phyloP scores from a whole-genome alignment of 1,140 invertebrate genomes.

The Drosophila nannoptera region DNA sequence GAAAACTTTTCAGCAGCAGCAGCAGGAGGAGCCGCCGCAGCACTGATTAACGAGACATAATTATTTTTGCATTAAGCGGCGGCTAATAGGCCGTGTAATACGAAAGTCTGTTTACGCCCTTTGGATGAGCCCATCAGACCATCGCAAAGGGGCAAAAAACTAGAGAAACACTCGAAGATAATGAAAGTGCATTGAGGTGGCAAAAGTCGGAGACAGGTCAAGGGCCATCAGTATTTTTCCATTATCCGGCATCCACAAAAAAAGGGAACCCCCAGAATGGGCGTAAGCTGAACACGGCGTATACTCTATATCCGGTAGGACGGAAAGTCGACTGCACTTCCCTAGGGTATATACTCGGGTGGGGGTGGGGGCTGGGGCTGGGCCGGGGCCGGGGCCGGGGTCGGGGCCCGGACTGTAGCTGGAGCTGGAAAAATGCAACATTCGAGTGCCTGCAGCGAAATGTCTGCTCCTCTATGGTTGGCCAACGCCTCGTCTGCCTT shows the following conservation, averaged over 20 bases:
- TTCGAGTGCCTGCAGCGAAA: conserved; percentile 63
- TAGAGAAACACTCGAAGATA: conserved; percentile 60
- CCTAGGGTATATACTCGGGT: conserved; percentile 31
- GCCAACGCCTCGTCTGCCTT: conserved; percentile 22
- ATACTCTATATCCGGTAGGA: no score
- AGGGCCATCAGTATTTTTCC: conserved; percentile 62
- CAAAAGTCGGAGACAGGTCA: conserved; percentile 63
- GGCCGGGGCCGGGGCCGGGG: conserved; percentile 14
- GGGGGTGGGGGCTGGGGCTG: conserved; percentile 8
- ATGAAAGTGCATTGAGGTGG: conserved; percentile 74
- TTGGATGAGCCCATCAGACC: conserved; percentile 68
- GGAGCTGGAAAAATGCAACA: conserved; percentile 64
- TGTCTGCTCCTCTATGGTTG: conserved; percentile 65
- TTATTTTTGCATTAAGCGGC: conserved; percentile 73
- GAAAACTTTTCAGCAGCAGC: no score
- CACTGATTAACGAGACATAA: conserved; percentile 73
- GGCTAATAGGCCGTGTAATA: conserved; percentile 73
- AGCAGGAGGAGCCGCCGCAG: no score
- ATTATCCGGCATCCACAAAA: conserved; percentile 56
- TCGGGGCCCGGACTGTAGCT: conserved; percentile 5
- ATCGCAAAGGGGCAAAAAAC: conserved; percentile 18
- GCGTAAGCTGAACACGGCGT: no score
- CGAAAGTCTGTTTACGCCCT: conserved; percentile 34
- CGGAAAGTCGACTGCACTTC: neutral
- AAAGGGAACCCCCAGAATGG: no score